Evolutionary conservation across 2,888 invertebrate genomes (phyloP).

Genomic region (Drosophila pseudotalamancana): DNA sequence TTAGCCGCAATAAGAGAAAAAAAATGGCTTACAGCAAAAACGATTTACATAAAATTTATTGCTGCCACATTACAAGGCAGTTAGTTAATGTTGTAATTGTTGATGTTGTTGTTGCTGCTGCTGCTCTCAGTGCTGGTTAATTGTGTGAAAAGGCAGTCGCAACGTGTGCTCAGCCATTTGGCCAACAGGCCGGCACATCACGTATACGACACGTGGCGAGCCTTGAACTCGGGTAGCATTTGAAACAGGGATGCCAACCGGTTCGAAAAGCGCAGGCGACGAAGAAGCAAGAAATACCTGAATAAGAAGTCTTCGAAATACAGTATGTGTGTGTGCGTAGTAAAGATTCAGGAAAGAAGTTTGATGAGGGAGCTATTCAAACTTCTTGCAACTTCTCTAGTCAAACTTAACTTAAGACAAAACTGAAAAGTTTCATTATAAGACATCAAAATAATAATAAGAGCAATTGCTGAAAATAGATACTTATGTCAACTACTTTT

Average conservation of each 20-base stretch:
- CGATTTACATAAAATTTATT: conserved; percentile 79
- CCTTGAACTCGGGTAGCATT: conserved; percentile 70
- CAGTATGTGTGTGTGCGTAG: too few species aligned
- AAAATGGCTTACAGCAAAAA: conserved; percentile 51
- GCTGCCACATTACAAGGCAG: conserved; percentile 79
- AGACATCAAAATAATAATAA: too few species aligned
- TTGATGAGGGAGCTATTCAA: too few species aligned
- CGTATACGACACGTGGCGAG: conserved; percentile 76
- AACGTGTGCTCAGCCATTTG: conserved; percentile 37
- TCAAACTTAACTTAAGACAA: too few species aligned
- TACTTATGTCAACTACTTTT: too few species aligned
- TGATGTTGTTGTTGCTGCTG: conserved; percentile 33
- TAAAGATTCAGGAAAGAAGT: too few species aligned
- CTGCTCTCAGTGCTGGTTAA: conserved; percentile 58
- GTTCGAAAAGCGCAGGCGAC: conserved; percentile 30
- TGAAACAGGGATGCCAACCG: conserved; percentile 45
- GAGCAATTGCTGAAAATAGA: too few species aligned
- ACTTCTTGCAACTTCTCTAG: too few species aligned
- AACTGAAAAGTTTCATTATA: too few species aligned
- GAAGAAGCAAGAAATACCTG: background rate
- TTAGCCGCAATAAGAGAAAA: conserved; percentile 47
- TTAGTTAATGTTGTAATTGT: conserved; percentile 61
- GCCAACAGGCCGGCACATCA: conserved; percentile 57
- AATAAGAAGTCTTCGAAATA: too few species aligned
- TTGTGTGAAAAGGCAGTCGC: conserved; percentile 68